These are phyloP conservation scores for Bambusicola thoracicus DNA, from an alignment of 2,113 vertebrate genomes.

Conservation along the genomic window DNA sequence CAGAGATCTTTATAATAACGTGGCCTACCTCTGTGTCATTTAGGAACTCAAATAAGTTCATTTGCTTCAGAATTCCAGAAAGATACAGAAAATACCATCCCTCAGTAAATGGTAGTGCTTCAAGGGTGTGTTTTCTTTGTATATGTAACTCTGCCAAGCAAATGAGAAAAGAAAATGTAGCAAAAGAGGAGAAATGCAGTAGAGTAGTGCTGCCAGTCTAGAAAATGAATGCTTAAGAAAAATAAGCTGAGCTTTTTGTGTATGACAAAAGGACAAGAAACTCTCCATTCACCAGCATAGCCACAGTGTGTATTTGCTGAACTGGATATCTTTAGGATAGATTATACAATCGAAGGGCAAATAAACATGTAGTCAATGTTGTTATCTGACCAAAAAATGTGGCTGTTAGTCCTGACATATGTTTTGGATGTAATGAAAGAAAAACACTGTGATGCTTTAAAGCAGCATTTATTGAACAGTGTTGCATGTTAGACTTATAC, in stretches of 20 bases:
- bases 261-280: not conserved
- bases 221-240: not conserved
- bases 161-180: not conserved
- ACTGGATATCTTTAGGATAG: not conserved
- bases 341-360: constrained; percentile 6
- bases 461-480: constrained; percentile 47
- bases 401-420: constrained; percentile 38
- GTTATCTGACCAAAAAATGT: constrained; percentile 30
- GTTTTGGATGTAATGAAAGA: constrained; percentile 47
- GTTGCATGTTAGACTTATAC: not conserved
- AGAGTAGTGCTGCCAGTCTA: not conserved
- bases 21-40: not conserved
- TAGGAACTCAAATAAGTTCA: not conserved
- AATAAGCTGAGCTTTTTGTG: not conserved
- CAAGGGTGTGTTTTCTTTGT: not conserved
- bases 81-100: not conserved
- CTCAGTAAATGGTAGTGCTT: not conserved
- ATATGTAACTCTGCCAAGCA: not conserved
- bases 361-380: constrained; percentile 23
- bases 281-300: not conserved
- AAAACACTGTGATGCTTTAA: constrained; percentile 31
- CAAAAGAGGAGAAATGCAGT: not conserved
- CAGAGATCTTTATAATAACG: not conserved
- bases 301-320: not conserved
- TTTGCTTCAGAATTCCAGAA: not conserved